Evolutionary conservation across 2,113 vertebrate genomes (phyloP), one percentile per base, ranked within the genome.

Genomic region (Polypterus bichir): DNA sequence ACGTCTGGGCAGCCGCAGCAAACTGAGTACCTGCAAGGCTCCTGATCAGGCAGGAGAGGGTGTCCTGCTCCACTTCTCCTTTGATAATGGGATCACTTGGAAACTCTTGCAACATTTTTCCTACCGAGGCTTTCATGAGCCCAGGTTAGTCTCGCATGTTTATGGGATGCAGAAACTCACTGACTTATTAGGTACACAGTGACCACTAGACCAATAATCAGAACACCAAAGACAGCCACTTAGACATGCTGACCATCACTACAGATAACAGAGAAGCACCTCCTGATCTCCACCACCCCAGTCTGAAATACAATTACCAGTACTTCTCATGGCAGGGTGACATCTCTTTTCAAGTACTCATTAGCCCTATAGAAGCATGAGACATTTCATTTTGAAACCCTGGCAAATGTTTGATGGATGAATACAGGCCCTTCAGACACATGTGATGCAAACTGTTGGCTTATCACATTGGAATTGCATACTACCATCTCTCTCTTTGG

Each of bases 11-110:
- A 98, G 93, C 73, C 94, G 92, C 48, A 97, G 92, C 2, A 91
- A 89, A 45, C 76, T 96, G 69, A 97, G 96, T 64, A 94, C 94
- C 0, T 99, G 96, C 78, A 93, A 87, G 69, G 93, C 95, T 0
- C 95, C 96, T 0, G 88, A 98, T 75, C 89, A 96, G 74, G 89
- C 96, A 0, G 92, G 94, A 44, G 96, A 99, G 79, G 96, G 96
- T 6, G 89, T 99, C 54, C 74, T 99, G 63, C 74, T 99, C 57
- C 94, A 99, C 76, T 97, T 92, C 76, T 97, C 95, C 4, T 89
- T 93, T 0, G 92, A 99, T 77, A 98, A 99, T 0, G 93, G 92
- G 7, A 94, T 99, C 62, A 99, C 93, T 62, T 99, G 96, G 96
- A 97, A 91, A 44, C 83, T 99, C 2, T 72, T 99, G 77, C 90